phyloP scores from a whole-genome alignment of 2,797 vertebrate genomes.

The Neoniphon sammara region DNA sequence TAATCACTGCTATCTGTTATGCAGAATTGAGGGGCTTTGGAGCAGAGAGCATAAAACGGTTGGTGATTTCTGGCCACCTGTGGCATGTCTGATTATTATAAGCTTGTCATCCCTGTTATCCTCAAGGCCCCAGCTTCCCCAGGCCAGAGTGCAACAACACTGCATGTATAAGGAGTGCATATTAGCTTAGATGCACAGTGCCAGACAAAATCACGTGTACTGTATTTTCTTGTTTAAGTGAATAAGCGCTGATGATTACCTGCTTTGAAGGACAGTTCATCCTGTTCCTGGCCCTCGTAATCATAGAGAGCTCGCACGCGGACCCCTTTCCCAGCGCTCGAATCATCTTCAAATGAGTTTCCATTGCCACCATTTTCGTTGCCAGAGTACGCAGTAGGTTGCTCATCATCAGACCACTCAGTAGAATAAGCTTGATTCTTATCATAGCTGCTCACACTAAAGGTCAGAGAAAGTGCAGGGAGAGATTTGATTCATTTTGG shows the following conservation, averaged over 20 bases:
- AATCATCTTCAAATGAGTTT: conserved; percentile 95
- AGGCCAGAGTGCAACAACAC: not conserved
- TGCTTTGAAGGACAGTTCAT: conserved; percentile 97
- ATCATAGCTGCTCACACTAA: conserved; percentile 96
- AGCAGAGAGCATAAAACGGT: conserved; percentile 24
- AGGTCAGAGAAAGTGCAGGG: not conserved
- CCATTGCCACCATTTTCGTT: conserved; percentile 87
- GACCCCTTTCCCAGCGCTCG: conserved; percentile 78
- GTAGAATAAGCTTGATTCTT: conserved; percentile 91
- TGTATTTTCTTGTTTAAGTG: not conserved
- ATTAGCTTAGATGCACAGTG: not conserved
- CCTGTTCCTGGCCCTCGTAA: conserved; percentile 97
- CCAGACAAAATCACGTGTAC: not conserved
- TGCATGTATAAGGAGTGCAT: not conserved
- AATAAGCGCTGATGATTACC: conserved; percentile 75
- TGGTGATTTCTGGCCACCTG: conserved; percentile 39
- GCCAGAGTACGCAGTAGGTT: conserved; percentile 86
- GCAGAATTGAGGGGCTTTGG: conserved; percentile 32
- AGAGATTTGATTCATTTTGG: not conserved
- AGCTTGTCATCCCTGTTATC: conserved; percentile 2
- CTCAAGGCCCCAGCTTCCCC: not conserved
- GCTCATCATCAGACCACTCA: conserved; percentile 97
- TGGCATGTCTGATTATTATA: conserved; percentile 18
- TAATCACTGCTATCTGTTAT: conserved; percentile 62
- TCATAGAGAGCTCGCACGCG: conserved; percentile 95